Percentiles rank a stretch among this genome's conserved stretches.
phyloP scores from a whole-genome alignment of 2,113 vertebrate species.

The Peromyscus maniculatus region DNA sequence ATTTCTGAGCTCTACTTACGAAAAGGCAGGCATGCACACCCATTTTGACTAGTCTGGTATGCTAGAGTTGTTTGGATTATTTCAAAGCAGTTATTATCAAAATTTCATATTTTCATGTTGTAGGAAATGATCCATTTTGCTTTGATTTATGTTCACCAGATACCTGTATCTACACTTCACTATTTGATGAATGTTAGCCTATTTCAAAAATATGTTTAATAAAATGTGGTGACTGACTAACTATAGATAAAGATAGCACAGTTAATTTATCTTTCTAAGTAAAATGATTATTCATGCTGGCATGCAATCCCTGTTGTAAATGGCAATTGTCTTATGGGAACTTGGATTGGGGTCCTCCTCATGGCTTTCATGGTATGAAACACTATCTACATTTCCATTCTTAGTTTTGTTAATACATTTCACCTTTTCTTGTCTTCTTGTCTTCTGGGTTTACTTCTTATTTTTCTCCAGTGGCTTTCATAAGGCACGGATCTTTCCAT shows the following conservation, averaged over 20 bases:
- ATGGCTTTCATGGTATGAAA: background rate
- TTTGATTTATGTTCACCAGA: background rate
- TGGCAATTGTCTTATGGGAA: background rate
- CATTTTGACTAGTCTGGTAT: background rate
- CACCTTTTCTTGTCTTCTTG: background rate
- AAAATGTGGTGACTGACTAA: background rate
- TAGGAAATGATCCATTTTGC: constrained; percentile 2
- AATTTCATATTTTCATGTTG: background rate
- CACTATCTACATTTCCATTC: background rate
- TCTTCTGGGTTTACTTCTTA: background rate
- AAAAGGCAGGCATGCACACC: background rate
- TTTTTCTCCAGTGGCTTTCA: background rate
- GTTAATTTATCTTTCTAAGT: background rate
- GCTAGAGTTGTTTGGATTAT: background rate
- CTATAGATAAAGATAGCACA: background rate
- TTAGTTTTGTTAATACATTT: background rate
- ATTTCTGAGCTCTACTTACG: background rate
- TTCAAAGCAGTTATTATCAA: background rate
- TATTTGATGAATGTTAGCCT: background rate
- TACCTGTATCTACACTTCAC: background rate
- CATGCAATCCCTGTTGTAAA: background rate
- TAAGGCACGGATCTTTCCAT: background rate
- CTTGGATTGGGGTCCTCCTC: background rate
- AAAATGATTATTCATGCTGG: background rate
- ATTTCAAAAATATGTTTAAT: background rate